Evolutionary conservation across 1,140 invertebrate species (phyloP), one percentile per base, ranked within the genome.

Genomic region (Eupristina koningsbergeri): DNA sequence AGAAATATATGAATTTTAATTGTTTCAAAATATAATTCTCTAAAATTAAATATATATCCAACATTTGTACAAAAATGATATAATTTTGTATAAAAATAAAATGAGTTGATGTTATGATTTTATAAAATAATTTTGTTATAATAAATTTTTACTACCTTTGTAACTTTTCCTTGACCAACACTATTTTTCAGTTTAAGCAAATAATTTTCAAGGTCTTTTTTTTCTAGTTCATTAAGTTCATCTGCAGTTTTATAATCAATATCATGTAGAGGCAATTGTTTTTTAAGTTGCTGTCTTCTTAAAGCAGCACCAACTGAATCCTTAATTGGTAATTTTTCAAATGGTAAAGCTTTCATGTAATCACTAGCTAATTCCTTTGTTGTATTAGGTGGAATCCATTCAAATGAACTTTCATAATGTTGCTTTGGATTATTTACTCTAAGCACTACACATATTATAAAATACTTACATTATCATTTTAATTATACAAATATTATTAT

Each of bases 261-360:
- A 90, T 97, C 96, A 89, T 97, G 96, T 8, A 96, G 93, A 11
- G 96, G 96, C 53, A 97, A 93, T 91, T 97, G 96, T 84, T 96
- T 95, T 88, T 96, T 95, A 7, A 97, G 93, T 81, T 96, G 94
- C 77, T 95, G 95, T 86, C 95, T 96, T 39, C 96, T 93, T 77
- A 94, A 93, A 50, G 93, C 91, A 1, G 96, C 96, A 63, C 96
- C 96, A 80, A 94, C 93, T 53, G 95, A 95, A 15, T 96, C 96
- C 78, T 94, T 95, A 69, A 97, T 95, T 13, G 96, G 96, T 67
- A 96, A 93, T 88, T 95, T 93, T 2, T 94, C 93, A 1, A 92
- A 87, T 5, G 96, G 96, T 85, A 97, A 91, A 80, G 95, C 94
- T 84, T 96, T 95, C 94, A 97, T 95, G 88, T 97, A 97, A 88